Conservation (phyloP, 1,140 invertebrate genomes). For the Tetragnatha versicolor region DNA sequence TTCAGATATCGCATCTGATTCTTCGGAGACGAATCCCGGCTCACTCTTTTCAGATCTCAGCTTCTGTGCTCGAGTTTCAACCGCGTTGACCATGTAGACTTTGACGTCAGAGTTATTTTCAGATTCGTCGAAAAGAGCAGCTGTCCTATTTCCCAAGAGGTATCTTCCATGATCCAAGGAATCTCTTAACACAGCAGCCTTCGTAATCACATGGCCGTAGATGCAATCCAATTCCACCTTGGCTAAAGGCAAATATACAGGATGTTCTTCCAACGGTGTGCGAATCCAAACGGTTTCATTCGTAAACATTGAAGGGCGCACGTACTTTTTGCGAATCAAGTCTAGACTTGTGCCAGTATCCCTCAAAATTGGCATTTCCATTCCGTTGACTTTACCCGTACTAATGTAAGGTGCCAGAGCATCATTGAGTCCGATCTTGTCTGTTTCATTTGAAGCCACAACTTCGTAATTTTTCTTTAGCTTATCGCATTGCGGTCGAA, state of each 20-base stretch:
- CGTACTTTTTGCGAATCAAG: background rate
- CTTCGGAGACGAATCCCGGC: too few relatives aligned
- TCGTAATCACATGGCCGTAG: background rate
- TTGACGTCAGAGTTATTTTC: background rate
- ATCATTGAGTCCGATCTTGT: background rate
- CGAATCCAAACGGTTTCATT: background rate
- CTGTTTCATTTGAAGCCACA: too few relatives aligned
- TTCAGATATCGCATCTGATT: too few relatives aligned
- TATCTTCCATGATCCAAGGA: slow-evolving; percentile 6
- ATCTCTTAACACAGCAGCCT: background rate
- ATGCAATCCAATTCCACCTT: background rate
- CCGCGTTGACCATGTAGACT: background rate
- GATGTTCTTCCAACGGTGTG: background rate
- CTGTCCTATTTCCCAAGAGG: background rate
- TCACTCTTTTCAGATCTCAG: too few relatives aligned
- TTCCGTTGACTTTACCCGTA: background rate
- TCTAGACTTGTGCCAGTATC: background rate
- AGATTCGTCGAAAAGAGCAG: background rate
- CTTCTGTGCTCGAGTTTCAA: background rate
- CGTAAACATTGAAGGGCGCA: background rate
- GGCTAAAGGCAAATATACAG: background rate
- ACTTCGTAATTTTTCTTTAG: background rate
- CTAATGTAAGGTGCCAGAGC: background rate
- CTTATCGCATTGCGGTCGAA: background rate
- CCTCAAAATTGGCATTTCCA: background rate